phyloP scores from a whole-genome alignment of 2,797 vertebrate genomes.

The Amniataba percoides region DNA sequence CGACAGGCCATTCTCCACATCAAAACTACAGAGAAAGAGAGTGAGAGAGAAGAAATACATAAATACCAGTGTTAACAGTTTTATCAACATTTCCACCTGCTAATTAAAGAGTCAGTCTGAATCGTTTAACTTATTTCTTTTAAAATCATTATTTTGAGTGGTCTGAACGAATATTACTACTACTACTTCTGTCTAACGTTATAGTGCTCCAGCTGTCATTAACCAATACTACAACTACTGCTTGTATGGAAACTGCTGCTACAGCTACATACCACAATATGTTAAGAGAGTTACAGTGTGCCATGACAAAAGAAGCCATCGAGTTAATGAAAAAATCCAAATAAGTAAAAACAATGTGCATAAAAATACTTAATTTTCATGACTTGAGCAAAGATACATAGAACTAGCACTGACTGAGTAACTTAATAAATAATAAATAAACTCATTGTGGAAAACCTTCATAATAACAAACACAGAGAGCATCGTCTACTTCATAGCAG shows the following conservation, averaged over 20 bases:
- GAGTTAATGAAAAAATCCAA: background rate
- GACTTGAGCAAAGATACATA: background rate
- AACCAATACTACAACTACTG: background rate
- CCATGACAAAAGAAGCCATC: background rate
- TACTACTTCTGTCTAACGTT: too few species aligned
- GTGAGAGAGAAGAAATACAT: conserved; percentile 14
- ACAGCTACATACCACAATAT: too few species aligned
- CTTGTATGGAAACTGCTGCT: background rate
- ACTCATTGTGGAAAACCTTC: background rate
- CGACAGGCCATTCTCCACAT: conserved; percentile 93
- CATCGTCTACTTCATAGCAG: background rate
- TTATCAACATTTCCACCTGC: background rate
- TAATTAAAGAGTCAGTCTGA: background rate
- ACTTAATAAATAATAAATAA: background rate
- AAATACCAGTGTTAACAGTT: background rate
- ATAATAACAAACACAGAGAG: background rate
- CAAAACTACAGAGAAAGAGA: conserved; percentile 85
- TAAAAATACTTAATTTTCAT: conserved; percentile 2
- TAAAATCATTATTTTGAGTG: background rate
- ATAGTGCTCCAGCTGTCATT: background rate
- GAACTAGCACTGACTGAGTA: background rate
- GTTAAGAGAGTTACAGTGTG: too few species aligned
- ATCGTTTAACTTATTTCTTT: background rate
- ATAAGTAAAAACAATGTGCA: background rate
- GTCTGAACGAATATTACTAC: background rate